Percentiles rank a stretch among this genome's conserved stretches.
phyloP scores from a whole-genome alignment of 1,140 invertebrate genomes.

The Zaprionus camerounensis region DNA sequence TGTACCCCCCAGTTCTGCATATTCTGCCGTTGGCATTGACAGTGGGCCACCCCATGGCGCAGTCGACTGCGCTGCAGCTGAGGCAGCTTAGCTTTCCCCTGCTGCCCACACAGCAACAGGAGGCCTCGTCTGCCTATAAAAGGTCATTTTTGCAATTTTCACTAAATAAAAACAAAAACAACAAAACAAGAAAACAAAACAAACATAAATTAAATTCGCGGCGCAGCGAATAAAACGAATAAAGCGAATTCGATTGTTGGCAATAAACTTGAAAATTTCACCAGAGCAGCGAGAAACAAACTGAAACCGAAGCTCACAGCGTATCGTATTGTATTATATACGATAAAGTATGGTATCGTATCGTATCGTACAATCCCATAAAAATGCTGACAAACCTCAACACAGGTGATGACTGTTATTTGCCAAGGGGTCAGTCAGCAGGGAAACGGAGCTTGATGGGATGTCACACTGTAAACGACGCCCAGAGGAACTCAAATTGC shows the following conservation, averaged over 20 bases:
- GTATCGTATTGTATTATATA: conserved; percentile 7
- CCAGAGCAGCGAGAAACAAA: conserved; percentile 19
- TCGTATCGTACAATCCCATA: background rate
- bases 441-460: background rate
- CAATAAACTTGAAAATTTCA: conserved; percentile 50
- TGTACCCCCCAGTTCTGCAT: conserved; percentile 11
- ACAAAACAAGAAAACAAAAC: conserved; percentile 16
- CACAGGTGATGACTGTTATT: conserved; percentile 10
- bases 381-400: conserved; percentile 34
- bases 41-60: conserved; percentile 37
- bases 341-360: background rate
- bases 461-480: conserved; percentile 29
- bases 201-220: conserved; percentile 36
- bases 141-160: conserved; percentile 64
- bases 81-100: conserved; percentile 31
- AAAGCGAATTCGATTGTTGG: conserved; percentile 41
- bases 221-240: conserved; percentile 25
- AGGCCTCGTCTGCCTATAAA: conserved; percentile 47
- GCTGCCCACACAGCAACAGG: conserved; percentile 27
- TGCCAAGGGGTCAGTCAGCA: background rate
- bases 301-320: conserved; percentile 16
- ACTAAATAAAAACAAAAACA: conserved; percentile 42
- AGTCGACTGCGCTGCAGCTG: conserved; percentile 2
- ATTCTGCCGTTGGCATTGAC: conserved; percentile 33
- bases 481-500: background rate